Conservation (phyloP, 2,888 invertebrate species). For the Parnassius smintheus region DNA sequence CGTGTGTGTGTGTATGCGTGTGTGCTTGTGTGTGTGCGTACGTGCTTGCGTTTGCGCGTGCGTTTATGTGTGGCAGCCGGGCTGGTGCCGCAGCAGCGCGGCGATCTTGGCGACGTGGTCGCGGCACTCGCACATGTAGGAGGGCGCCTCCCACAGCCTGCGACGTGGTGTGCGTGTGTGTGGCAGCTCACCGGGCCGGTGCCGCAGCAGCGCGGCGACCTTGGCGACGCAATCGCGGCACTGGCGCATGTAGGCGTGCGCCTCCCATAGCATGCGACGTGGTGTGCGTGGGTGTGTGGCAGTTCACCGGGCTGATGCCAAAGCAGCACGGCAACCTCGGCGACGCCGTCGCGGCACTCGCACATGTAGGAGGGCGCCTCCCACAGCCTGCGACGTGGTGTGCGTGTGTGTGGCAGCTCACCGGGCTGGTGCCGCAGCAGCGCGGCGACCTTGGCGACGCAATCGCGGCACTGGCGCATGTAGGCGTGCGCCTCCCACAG, state of each 20-base stretch:
- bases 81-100: constrained; percentile 56
- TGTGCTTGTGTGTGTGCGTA: too few relatives aligned
- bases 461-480: constrained; percentile 80
- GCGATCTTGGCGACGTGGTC: constrained; percentile 82
- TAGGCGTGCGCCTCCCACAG: constrained; percentile 90
- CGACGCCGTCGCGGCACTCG: constrained; percentile 85
- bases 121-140: constrained; percentile 86
- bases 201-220: constrained; percentile 77
- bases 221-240: constrained; percentile 81
- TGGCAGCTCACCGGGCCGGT: too few relatives aligned
- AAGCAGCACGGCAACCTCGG: constrained; percentile 62
- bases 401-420: too few relatives aligned
- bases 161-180: too few relatives aligned
- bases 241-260: constrained; percentile 89
- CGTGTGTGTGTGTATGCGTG: too few relatives aligned
- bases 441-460: too few relatives aligned
- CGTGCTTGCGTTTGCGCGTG: not conserved
- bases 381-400: too few relatives aligned
- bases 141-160: constrained; percentile 94
- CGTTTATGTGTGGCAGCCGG: too few relatives aligned
- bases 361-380: constrained; percentile 83
- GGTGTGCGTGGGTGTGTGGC: constrained; percentile 85
- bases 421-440: too few relatives aligned
- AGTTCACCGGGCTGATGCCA: too few relatives aligned
- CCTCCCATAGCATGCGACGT: constrained; percentile 96